Conservation (phyloP, 2,888 invertebrate species). For the Netelia virgata region DNA sequence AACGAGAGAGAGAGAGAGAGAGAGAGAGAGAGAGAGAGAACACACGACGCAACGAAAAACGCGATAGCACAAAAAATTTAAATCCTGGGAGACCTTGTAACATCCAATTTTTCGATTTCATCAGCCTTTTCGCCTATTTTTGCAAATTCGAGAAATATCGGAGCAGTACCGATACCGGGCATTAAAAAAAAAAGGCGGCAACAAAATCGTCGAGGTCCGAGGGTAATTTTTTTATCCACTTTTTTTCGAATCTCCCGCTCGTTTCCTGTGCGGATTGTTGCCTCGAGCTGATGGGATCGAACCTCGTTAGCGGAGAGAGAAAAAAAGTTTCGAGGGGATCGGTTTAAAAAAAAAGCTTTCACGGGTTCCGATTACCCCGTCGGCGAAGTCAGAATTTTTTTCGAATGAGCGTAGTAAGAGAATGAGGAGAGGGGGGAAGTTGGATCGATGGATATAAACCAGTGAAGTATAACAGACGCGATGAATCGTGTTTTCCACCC, state of each 20-base stretch:
- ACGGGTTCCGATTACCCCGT: slow-evolving; percentile 9
- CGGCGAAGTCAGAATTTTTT: slow-evolving; percentile 35
- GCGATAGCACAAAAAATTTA: neutral
- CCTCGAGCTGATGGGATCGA: neutral
- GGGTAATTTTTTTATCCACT: neutral
- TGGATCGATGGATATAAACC: slow-evolving; percentile 42
- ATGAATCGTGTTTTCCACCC: slow-evolving; percentile 40
- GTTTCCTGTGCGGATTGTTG: neutral
- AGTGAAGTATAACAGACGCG: slow-evolving; percentile 36
- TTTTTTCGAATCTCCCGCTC: neutral
- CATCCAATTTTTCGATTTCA: neutral
- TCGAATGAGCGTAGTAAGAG: neutral
- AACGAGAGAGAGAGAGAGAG: neutral
- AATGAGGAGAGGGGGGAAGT: neutral
- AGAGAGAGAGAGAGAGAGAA: neutral
- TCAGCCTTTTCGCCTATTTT: neutral
- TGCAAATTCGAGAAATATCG: neutral
- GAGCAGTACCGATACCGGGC: too few species aligned
- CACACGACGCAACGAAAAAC: neutral
- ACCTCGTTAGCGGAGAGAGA: slow-evolving; percentile 1
- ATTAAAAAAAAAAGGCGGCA: too few species aligned
- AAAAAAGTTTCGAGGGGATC: too few species aligned
- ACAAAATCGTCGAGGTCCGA: neutral
- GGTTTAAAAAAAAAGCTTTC: slow-evolving; percentile 29
- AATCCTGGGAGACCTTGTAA: neutral